Conservation (phyloP, 2,888 invertebrate species). For the Rhagonycha fulva region DNA sequence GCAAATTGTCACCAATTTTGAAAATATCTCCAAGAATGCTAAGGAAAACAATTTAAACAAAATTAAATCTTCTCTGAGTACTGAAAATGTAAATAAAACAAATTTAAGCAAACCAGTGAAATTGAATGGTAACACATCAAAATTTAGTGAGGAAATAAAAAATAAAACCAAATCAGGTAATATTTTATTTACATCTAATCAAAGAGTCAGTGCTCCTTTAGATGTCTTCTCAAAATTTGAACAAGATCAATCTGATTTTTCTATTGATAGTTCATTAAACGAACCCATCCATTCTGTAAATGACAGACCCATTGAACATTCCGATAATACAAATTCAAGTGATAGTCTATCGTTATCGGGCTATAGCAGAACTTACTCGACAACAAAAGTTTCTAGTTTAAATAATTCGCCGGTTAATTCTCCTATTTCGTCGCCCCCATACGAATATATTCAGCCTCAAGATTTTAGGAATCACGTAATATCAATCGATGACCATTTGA, state of each 20-base stretch:
- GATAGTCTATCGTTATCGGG: constrained; percentile 7
- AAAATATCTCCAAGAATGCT: not conserved
- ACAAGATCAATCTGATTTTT: constrained; percentile 11
- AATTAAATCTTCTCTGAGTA: not conserved
- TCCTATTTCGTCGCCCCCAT: constrained; percentile 8
- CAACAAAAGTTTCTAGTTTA: not conserved
- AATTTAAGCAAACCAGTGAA: not conserved
- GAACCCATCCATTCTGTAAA: constrained; percentile 3
- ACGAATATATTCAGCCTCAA: constrained; percentile 9
- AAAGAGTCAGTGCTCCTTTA: constrained; percentile 7
- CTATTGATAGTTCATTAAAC: constrained; percentile 3
- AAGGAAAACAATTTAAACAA: not conserved
- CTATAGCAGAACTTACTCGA: not conserved
- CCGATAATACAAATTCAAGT: constrained; percentile 8
- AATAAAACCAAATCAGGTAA: not conserved
- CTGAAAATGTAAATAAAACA: not conserved
- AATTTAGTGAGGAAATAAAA: not conserved
- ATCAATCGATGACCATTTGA: not conserved
- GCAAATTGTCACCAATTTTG: not conserved
- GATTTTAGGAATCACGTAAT: constrained; percentile 9
- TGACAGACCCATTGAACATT: not conserved
- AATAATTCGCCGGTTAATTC: not conserved
- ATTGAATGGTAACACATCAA: not conserved
- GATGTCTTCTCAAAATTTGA: constrained; percentile 9
- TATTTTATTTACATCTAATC: constrained; percentile 11